Evolutionary conservation across 2,113 vertebrate species (phyloP).

Genomic region (Xiphophorus hellerii): DNA sequence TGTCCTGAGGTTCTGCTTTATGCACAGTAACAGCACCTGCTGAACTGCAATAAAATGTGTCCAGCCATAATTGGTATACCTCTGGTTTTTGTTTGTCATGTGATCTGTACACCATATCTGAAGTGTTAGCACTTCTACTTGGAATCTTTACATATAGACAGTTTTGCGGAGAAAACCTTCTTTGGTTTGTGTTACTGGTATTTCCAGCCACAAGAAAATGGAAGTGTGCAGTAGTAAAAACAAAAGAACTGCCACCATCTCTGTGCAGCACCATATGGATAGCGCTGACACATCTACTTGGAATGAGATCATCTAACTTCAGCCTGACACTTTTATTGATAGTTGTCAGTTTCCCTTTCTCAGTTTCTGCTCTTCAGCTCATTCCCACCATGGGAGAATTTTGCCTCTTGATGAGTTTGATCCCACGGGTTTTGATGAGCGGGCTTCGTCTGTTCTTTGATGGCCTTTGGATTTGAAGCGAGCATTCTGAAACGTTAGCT

Average conservation of each 20-base stretch:
- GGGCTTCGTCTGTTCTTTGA: not conserved
- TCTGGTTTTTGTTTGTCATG: too few species aligned
- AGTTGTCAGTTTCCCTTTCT: not conserved
- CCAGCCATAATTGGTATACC: too few species aligned
- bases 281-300: not conserved
- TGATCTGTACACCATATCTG: too few species aligned
- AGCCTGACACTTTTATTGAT: not conserved
- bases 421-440: slow-evolving; percentile 20
- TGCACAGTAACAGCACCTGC: too few species aligned
- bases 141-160: too few species aligned
- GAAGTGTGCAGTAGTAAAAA: not conserved
- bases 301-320: not conserved
- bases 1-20: too few species aligned
- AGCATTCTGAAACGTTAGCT: slow-evolving; percentile 30
- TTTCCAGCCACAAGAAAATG: not conserved
- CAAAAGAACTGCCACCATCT: not conserved
- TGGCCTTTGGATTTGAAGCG: slow-evolving; percentile 24
- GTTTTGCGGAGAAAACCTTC: too few species aligned
- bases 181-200: not conserved
- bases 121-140: too few species aligned
- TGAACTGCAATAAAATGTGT: too few species aligned
- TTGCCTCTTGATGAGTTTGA: slow-evolving; percentile 16
- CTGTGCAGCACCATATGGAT: not conserved
- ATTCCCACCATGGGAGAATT: slow-evolving; percentile 3
- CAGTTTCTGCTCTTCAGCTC: not conserved